Evolutionary conservation across 64 coral and sea anemone genomes (phyloP).

Genomic region (Montipora capricornis): DNA sequence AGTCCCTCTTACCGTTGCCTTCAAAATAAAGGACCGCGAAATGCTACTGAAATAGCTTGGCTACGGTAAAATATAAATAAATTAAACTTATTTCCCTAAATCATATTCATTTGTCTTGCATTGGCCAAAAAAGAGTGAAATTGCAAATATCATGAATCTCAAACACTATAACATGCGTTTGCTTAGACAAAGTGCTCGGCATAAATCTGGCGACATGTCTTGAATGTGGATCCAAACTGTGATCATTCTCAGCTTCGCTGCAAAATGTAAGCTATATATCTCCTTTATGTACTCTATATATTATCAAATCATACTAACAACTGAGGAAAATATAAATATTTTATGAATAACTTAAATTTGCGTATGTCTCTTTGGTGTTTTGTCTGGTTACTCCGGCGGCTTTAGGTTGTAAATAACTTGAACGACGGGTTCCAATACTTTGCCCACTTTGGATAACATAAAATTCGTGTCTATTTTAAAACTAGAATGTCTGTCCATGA

Average conservation of each 20-base stretch:
- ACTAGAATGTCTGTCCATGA: neutral
- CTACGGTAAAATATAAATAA: conserved; percentile 11
- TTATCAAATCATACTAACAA: conserved; percentile 15
- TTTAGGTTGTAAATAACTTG: conserved; percentile 26
- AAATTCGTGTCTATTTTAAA: conserved; percentile 2
- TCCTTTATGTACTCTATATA: neutral
- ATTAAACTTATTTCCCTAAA: conserved; percentile 16
- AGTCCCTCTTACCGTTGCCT: too few relatives aligned
- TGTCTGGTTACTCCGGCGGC: neutral
- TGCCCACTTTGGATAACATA: conserved; percentile 12
- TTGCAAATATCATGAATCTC: too few relatives aligned
- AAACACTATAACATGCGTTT: too few relatives aligned
- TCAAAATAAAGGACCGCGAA: neutral
- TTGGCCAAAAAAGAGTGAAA: neutral
- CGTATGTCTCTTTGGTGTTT: neutral
- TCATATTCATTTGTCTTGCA: neutral
- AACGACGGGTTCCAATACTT: conserved; percentile 5
- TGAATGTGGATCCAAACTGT: neutral
- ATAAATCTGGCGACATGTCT: neutral
- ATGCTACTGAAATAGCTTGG: neutral
- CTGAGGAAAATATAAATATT: conserved; percentile 19
- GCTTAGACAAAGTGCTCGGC: too few relatives aligned
- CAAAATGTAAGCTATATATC: neutral
- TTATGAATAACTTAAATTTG: conserved; percentile 6
- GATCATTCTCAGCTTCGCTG: neutral